Base-by-base conservation (phyloP, 1,140 invertebrate genomes). In the Helicoverpa armigera region DNA sequence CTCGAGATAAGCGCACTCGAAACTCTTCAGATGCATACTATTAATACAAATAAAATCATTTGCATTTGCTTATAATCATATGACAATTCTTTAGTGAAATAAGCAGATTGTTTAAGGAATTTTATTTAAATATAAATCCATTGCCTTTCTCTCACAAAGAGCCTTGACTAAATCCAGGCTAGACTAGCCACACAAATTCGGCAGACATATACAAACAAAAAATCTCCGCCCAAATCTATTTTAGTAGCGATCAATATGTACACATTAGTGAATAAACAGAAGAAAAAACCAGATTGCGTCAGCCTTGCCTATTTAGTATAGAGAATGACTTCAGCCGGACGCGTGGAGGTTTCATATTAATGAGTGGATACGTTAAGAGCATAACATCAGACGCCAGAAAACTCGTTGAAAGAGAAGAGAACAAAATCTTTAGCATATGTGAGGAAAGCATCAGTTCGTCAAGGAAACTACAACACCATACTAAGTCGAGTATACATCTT, bases 271-370 rank as follows among this genome's bases (percentile, higher is more conserved):
- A 53, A 72, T 54, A 53, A 31, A 65, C 50, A 61, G 16, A 23
- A 54, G 51, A 72, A 72, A 75, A 75, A 75, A 75, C 31, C 58
- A 48, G n/a, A 75, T 61, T 48, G 73, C 73, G 73, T 75, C 58
- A 75, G 13, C 43, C 5, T 48, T 13, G 43, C 51, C n/a, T 74
- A 74, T 16, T 23, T 48, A 63, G 61, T 61, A 61, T 9, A 63
- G 50, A n/a, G 56, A 75, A 75, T 50, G 58, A 75, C 56, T 61
- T 61, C 56, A 75, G 35, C 18, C 51, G 18, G 58, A 61, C 16
- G 23, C 12, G 16, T 18, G 53, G 56, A 61, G 56, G 43, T 61
- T 43, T 29, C 12, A 29, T 5, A 50, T 72, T 18, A 51, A 72
- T 54, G 18, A 72, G 53, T 72, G 69, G 31, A 31, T 10, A 23